phyloP scores from a whole-genome alignment of 2,113 vertebrate genomes.

The pig (Sus scrofa) region DNA sequence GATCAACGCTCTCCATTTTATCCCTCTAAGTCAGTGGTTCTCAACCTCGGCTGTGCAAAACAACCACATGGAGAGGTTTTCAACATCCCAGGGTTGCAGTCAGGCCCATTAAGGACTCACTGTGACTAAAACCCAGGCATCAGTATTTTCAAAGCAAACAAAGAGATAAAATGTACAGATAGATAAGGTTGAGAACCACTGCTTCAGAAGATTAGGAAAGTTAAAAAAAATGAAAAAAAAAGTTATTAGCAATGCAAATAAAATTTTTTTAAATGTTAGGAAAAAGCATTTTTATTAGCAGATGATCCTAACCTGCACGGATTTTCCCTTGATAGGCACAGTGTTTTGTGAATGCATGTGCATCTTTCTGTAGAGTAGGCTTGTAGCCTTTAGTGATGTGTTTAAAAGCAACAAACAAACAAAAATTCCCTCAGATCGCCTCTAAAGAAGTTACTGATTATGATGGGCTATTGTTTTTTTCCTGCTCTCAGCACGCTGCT shows the following conservation, averaged over 20 bases:
- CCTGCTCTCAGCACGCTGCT: not conserved
- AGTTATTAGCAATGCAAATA: not conserved
- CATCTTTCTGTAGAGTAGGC: too few species aligned
- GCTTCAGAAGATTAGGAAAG: not conserved
- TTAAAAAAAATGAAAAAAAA: too few species aligned
- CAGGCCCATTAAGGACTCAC: not conserved
- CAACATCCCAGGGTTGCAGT: not conserved
- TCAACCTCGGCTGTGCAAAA: not conserved
- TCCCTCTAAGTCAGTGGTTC: not conserved
- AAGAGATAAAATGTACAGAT: not conserved
- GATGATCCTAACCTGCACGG: too few species aligned
- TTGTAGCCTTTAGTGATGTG: not conserved
- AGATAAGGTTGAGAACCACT: not conserved
- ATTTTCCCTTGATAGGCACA: too few species aligned
- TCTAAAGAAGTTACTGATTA: constrained; percentile 35
- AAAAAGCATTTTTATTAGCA: too few species aligned
- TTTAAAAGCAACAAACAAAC: constrained; percentile 29
- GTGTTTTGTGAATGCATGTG: too few species aligned
- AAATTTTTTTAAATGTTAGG: too few species aligned
- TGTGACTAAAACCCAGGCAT: not conserved
- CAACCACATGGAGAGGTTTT: not conserved
- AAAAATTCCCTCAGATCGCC: not conserved
- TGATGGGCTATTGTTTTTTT: not conserved
- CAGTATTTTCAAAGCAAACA: constrained; percentile 5
- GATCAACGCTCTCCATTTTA: not conserved